Conservation (phyloP, 1,140 invertebrate species). For the Cotesia vestalis region DNA sequence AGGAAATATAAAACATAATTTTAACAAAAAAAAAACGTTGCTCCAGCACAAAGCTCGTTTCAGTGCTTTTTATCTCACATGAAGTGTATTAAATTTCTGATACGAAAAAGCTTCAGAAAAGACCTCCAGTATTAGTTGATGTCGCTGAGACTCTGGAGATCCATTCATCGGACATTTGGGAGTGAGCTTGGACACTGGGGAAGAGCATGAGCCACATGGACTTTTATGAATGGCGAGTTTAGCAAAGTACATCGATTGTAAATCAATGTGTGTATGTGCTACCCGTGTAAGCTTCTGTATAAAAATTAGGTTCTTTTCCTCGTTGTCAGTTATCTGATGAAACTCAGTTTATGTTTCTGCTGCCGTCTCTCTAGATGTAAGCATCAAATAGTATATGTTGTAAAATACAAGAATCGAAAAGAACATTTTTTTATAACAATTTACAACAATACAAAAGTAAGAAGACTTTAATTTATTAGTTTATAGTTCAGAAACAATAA, state of each 20-base stretch:
- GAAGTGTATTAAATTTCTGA: background rate
- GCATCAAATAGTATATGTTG: no score
- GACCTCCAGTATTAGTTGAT: conserved; percentile 37
- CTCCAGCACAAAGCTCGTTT: background rate
- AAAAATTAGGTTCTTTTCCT: background rate
- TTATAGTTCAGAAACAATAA: background rate
- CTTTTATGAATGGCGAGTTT: conserved; percentile 38
- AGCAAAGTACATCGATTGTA: conserved; percentile 1
- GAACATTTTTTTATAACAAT: no score
- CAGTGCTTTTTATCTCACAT: background rate
- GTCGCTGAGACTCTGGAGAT: conserved; percentile 42
- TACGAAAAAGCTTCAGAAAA: conserved; percentile 7
- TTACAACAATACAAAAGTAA: background rate
- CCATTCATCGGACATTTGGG: conserved; percentile 48
- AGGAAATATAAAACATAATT: conserved; percentile 9
- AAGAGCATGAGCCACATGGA: conserved; percentile 30
- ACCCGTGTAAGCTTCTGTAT: conserved; percentile 1
- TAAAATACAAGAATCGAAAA: no score
- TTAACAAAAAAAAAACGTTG: conserved; percentile 1
- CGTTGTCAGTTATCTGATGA: background rate
- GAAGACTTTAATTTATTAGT: background rate
- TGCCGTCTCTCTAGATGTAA: no score
- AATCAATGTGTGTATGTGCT: background rate
- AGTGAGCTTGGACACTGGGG: conserved; percentile 7
- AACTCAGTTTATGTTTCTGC: no score